Evolutionary conservation across 1,140 invertebrate species (phyloP), one percentile per base, ranked within the genome.

Genomic region (Battus philenor): DNA sequence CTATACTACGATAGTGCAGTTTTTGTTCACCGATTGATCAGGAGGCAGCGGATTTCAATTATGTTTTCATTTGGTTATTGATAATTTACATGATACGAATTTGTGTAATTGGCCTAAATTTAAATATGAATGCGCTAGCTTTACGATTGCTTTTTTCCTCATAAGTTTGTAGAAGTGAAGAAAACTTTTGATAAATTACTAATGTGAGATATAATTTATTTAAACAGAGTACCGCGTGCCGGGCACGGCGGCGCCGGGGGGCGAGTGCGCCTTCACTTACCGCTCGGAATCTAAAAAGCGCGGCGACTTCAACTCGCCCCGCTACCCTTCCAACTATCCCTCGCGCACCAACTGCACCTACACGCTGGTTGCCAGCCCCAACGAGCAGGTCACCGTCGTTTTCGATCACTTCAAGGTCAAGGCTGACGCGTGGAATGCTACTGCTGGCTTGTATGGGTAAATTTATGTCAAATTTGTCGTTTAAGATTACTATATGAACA

Each of bases 271-370:
- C 30, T 99, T 98, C 80, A 94, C 93, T 0, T 99, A 98, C 86
- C 89, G 91, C 44, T 97, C 95, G 79, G 91, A 90, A 48, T 93
- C 92, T 27, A 90, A 91, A 56, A 97, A 96, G 75, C 89, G 90
- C 34, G 97, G 97, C 9, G 93, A 95, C 59, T 96, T 98, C 75
- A 98, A 98, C 82, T 98, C 96, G 9, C 97, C 97, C 6, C 90
- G 97, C 27, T 96, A 98, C 90, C 97, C 97, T 61, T 93, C 94
- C 67, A 97, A 97, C 86, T 98, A 98, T 89, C 96, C 96, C 33
- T 95, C 94, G 61, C 92, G 93, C 68, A 96, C 93, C 16, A 95
- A 95, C 86, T 99, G 97, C 88, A 95, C 93, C 29, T 99, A 97
- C 86, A 89, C 93, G 57, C 97, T 98, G 81, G 72, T 92, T 50